phyloP scores from a whole-genome alignment of 1,140 invertebrate genomes.

The Drosophila malerkotliana region DNA sequence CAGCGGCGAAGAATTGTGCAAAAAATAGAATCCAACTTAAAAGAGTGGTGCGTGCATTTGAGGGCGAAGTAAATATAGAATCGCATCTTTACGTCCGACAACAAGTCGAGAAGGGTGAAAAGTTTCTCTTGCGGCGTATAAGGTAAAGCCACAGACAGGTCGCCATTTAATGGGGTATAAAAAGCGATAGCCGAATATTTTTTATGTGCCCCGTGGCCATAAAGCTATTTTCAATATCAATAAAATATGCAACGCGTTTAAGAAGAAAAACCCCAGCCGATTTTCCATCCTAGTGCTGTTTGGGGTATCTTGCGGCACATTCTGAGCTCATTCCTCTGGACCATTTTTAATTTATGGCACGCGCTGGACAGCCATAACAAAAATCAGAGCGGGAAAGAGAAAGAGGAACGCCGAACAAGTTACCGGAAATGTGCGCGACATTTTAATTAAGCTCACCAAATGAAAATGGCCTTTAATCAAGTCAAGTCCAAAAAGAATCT shows the following conservation, averaged over 20 bases:
- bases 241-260: constrained; percentile 37
- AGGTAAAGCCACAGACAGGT: constrained; percentile 29
- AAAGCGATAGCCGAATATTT: constrained; percentile 21
- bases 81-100: constrained; percentile 9
- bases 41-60: constrained; percentile 11
- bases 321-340: constrained; percentile 26
- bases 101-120: constrained; percentile 28
- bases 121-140: constrained; percentile 13
- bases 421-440: constrained; percentile 77
- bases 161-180: constrained; percentile 33
- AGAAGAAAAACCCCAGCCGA: constrained; percentile 20
- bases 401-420: constrained; percentile 17
- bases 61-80: constrained; percentile 31
- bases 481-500: constrained; percentile 48
- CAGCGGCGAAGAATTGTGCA: constrained; percentile 55
- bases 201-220: constrained; percentile 32
- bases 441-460: constrained; percentile 77
- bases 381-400: constrained; percentile 20
- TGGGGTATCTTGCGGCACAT: constrained; percentile 1
- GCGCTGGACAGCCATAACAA: constrained; percentile 36
- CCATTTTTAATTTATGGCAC: constrained; percentile 49
- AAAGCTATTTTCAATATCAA: constrained; percentile 50
- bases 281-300: not conserved
- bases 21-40: constrained; percentile 65
- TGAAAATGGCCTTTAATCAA: constrained; percentile 72